Conservation (phyloP, 2,888 invertebrate genomes). For the Alcis repandata region DNA sequence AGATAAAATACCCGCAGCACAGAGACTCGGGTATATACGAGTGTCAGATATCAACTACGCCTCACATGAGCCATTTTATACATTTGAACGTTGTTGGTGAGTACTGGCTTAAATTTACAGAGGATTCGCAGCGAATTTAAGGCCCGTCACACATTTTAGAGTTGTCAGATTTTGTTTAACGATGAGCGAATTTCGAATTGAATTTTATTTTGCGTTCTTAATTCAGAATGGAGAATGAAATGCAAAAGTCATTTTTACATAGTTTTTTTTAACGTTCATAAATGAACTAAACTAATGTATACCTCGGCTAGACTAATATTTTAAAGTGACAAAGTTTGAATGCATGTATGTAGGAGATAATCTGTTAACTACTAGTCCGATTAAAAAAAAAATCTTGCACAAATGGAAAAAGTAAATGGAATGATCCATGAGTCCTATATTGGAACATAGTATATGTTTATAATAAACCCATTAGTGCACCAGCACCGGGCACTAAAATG, state of each 20-base stretch:
- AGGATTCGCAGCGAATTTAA: conserved; percentile 21
- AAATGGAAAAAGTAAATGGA: too few relatives aligned
- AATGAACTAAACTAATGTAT: too few relatives aligned
- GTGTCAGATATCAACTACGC: conserved; percentile 97
- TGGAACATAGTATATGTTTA: too few relatives aligned
- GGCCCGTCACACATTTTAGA: conserved; percentile 28
- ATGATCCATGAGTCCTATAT: too few relatives aligned
- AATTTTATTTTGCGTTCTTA: neutral
- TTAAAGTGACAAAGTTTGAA: too few relatives aligned
- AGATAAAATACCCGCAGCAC: conserved; percentile 96
- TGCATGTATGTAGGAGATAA: too few relatives aligned
- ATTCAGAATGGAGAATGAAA: neutral
- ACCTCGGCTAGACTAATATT: too few relatives aligned
- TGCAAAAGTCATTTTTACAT: neutral
- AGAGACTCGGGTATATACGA: conserved; percentile 96
- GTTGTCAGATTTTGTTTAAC: conserved; percentile 16
- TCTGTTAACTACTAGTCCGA: too few relatives aligned
- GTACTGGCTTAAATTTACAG: conserved; percentile 66
- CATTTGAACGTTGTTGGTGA: conserved; percentile 96
- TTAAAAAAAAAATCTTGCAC: too few relatives aligned
- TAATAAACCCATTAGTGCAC: too few relatives aligned
- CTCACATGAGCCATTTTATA: conserved; percentile 96
- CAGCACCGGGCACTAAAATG: too few relatives aligned
- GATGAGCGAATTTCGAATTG: conserved; percentile 4
- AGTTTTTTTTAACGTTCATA: too few relatives aligned